Evolutionary conservation across 2,888 invertebrate genomes (phyloP), one percentile per base, ranked within the genome.

Genomic region (Chaitophorus viminalis): DNA sequence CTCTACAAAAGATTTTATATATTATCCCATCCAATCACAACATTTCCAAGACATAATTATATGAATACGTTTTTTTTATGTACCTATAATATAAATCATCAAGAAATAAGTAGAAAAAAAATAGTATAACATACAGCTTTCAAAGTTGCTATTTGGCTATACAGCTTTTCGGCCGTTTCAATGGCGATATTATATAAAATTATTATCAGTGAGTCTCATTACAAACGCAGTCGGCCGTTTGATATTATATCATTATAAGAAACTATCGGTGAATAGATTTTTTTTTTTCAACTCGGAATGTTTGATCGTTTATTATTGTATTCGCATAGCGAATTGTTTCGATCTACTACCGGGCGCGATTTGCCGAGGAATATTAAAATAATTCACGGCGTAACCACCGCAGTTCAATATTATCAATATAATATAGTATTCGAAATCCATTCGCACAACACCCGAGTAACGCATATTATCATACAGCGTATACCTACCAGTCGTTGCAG

Each of bases 101-200:
- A 52, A 46, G 29, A 46, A 21, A 46, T 29, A 46, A 77, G 29
- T 46, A 29, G 46, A 54, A 52, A 52, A 77, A 52, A 31, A 52
- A 78, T 60, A 78, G 60, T 25, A 78, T 25, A n/a, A n/a, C 33
- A 25, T 60, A 79, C 18, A 21, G 68, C 39, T n/a, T n/a, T 36
- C n/a, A 68, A 39, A 81, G 36, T 68, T 68, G 68, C n/a, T n/a
- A 68, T 81, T 81, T 81, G 68, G 68, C 65, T 29, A 81, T 65
- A 39, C 68, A n/a, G n/a, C 68, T 9, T 46, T 68, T 39, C 68
- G 29, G 36, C 46, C 11, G 68, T 68, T 39, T 39, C 68, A 39
- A 81, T 8, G 68, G 39, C 65, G 39, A n/a, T 68, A 36, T n/a
- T 14, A 68, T 68, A n/a, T 17, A n/a, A n/a, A n/a, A 79, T 68